These are phyloP conservation scores for Amaurobius ferox DNA, from an alignment of 2,888 invertebrate species.

Conservation along the genomic window DNA sequence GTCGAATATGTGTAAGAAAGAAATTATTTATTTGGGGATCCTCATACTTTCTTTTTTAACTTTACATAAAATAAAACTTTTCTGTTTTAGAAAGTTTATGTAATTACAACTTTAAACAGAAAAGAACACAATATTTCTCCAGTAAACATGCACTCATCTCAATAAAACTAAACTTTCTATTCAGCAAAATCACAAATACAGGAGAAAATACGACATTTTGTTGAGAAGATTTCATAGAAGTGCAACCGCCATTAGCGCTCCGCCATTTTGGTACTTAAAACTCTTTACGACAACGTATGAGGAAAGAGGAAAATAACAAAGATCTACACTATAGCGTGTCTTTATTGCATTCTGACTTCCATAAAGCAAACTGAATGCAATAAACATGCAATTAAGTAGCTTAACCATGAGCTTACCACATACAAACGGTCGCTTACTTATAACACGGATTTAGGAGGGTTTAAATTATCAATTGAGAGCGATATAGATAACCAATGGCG, in stretches of 20 bases:
- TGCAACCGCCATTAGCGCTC: constrained; percentile 19
- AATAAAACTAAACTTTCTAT: too few relatives aligned
- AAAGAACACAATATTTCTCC: too few relatives aligned
- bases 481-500: constrained; percentile 63
- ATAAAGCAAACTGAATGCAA: constrained; percentile 72
- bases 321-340: constrained; percentile 27
- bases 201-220: too few relatives aligned
- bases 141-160: too few relatives aligned
- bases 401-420: constrained; percentile 60
- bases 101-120: too few relatives aligned
- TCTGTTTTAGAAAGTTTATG: too few relatives aligned
- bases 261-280: constrained; percentile 67
- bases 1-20: too few relatives aligned
- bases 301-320: constrained; percentile 41
- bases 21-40: too few relatives aligned
- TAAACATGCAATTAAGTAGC: constrained; percentile 73
- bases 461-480: constrained; percentile 67
- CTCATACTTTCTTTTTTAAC: too few relatives aligned
- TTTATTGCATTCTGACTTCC: constrained; percentile 63
- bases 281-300: constrained; percentile 61
- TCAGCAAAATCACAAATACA: too few relatives aligned
- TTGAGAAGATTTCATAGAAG: too few relatives aligned
- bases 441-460: constrained; percentile 59
- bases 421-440: constrained; percentile 49
- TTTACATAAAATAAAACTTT: too few relatives aligned